Evolutionary conservation across 2,113 vertebrate species (phyloP).

Genomic region (Bolborhynchus lineola): DNA sequence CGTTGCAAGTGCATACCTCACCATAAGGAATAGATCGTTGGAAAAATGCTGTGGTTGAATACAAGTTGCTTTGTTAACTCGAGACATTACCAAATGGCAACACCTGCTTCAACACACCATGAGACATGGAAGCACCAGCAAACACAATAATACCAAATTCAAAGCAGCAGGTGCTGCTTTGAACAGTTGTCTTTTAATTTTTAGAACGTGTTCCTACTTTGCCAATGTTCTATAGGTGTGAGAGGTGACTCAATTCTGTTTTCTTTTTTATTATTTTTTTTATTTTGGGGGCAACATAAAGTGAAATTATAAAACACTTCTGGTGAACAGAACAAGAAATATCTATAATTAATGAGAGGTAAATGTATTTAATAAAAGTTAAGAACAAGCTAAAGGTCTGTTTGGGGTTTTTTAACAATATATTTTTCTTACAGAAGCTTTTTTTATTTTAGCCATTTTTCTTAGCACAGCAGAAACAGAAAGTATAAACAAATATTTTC

Average conservation of each 20-base stretch:
- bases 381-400: not conserved
- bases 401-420: not conserved
- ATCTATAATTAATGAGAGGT: not conserved
- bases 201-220: not conserved
- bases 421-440: not conserved
- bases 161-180: slow-evolving; percentile 63
- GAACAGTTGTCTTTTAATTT: slow-evolving; percentile 43
- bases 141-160: slow-evolving; percentile 48
- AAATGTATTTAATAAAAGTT: not conserved
- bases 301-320: not conserved
- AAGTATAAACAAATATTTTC: not conserved
- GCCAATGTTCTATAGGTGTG: not conserved
- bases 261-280: no score
- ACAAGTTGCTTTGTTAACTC: slow-evolving; percentile 45
- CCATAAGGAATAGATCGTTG: slow-evolving; percentile 44
- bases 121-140: slow-evolving; percentile 52
- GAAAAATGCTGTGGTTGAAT: slow-evolving; percentile 61
- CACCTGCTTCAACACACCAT: slow-evolving; percentile 60
- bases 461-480: not conserved
- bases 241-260: not conserved
- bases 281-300: not conserved
- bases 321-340: not conserved
- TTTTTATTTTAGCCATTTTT: not conserved
- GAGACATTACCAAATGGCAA: slow-evolving; percentile 54
- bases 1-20: slow-evolving; percentile 27